Conservation (phyloP, 2,888 invertebrate genomes). For the Nyleta sp. region DNA sequence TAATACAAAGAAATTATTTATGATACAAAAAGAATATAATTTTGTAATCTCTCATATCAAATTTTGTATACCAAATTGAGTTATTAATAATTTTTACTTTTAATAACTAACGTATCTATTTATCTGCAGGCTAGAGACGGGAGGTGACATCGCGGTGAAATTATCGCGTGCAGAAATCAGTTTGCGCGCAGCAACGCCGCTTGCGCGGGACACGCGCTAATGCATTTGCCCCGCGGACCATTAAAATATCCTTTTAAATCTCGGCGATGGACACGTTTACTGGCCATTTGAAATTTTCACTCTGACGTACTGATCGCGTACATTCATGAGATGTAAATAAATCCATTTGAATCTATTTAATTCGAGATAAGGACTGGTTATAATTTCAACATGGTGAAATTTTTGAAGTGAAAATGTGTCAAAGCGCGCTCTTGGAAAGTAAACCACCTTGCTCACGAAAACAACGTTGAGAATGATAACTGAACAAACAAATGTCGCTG, state of each 20-base stretch:
- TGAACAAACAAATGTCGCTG: not conserved
- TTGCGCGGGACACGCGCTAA: not conserved
- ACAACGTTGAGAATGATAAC: not conserved
- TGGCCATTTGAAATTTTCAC: conserved; percentile 29
- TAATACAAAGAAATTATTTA: too few species aligned
- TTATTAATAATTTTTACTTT: conserved; percentile 16
- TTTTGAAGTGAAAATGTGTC: conserved; percentile 36
- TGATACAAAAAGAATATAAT: too few species aligned
- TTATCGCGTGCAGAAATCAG: conserved; percentile 25
- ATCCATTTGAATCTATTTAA: conserved; percentile 39
- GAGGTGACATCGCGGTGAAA: conserved; percentile 41
- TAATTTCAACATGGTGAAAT: conserved; percentile 41
- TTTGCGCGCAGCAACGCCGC: not conserved
- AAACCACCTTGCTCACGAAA: conserved; percentile 17
- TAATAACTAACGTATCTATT: conserved; percentile 41
- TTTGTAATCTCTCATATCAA: too few species aligned
- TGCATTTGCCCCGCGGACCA: conserved; percentile 16
- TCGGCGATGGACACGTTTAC: conserved; percentile 23
- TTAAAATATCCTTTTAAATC: conserved; percentile 42
- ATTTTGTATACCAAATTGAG: too few species aligned
- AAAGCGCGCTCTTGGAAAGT: not conserved
- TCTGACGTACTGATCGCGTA: conserved; percentile 24
- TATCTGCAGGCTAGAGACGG: conserved; percentile 4
- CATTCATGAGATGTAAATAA: conserved; percentile 35
- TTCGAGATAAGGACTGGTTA: conserved; percentile 40